phyloP scores from a whole-genome alignment of 2,888 invertebrate genomes.

The Suillia variegata region DNA sequence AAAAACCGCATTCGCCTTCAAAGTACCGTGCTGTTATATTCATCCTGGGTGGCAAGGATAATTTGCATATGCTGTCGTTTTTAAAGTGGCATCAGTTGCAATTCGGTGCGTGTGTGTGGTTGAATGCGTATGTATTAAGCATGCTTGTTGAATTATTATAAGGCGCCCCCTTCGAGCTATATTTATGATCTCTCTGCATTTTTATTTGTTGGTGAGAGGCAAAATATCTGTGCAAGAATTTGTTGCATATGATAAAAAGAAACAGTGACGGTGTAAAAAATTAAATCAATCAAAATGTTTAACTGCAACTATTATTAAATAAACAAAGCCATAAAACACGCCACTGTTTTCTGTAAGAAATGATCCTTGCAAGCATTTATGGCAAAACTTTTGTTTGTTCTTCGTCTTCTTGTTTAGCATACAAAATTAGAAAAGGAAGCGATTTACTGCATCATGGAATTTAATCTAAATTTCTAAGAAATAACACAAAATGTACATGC shows the following conservation, averaged over 20 bases:
- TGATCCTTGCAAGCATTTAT: too few species aligned
- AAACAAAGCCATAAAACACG: too few species aligned
- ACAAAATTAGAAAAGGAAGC: too few species aligned
- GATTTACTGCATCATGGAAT: conserved; percentile 3
- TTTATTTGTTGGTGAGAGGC: background rate
- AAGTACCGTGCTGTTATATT: background rate
- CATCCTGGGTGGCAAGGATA: conserved; percentile 3
- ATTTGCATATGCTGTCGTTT: conserved; percentile 3
- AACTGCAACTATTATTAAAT: too few species aligned
- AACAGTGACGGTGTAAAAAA: background rate
- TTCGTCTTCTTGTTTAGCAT: too few species aligned
- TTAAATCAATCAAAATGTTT: too few species aligned
- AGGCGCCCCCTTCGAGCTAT: conserved; percentile 12
- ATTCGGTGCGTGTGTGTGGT: background rate
- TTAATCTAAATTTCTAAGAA: conserved; percentile 4
- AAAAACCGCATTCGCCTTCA: background rate
- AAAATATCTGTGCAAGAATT: background rate
- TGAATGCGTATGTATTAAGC: background rate
- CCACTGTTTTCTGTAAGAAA: too few species aligned
- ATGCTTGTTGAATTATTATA: conserved; percentile 12
- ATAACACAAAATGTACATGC: background rate
- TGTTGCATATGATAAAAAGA: background rate
- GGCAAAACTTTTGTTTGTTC: too few species aligned
- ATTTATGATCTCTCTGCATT: too few species aligned
- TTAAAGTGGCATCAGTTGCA: conserved; percentile 24